Evolutionary conservation across 2,113 vertebrate species (phyloP), one percentile per base, ranked within the genome.

Genomic region (Grallaria varia): DNA sequence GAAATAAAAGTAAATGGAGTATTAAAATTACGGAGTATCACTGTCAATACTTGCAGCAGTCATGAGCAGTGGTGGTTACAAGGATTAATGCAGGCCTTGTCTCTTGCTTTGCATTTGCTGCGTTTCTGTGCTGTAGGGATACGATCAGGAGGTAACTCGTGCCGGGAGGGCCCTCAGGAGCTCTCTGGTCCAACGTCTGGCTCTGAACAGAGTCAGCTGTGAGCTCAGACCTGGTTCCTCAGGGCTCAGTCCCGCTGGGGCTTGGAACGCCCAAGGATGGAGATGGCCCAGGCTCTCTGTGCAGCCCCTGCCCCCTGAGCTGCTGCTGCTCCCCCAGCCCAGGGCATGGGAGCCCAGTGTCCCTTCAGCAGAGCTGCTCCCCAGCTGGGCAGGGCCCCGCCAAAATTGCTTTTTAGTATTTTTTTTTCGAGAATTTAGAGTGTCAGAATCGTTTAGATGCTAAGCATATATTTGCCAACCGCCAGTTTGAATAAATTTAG

Each of bases 61-160:
- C 23, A 13, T 0, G 1, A 69, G 44, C 35, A 59, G 1, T 10
- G 21, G 23, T 44, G 30, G 4, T 6, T 52, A 1, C 0, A 14
- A 64, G n/a, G 18, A 30, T 59, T 28, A 39, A 14, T 17, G 31
- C 4, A 49, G 49, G 37, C 9, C 24, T 64, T 31, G 45, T 10
- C 45, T 31, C n/a, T 49, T 27, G 18, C 35, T 35, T 84, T 52
- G 64, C 40, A 9, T 47, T 53, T 81, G 27, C 42, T 39, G 31
- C 4, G 2, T 63, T 35, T 56, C 47, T 40, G 18, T 64, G 42
- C 31, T 39, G 7, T 14, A 39, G 56, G 33, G 59, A n/a, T 27
- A 7, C 1, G 24, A 6, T 8, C 5, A 1, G 16, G 53, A 13
- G 31, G 30, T 45, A 17, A n/a, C 14, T 66, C n/a, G 15, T 6